phyloP scores from a whole-genome alignment of 2,888 invertebrate species.

The Yponomeuta cagnagella region DNA sequence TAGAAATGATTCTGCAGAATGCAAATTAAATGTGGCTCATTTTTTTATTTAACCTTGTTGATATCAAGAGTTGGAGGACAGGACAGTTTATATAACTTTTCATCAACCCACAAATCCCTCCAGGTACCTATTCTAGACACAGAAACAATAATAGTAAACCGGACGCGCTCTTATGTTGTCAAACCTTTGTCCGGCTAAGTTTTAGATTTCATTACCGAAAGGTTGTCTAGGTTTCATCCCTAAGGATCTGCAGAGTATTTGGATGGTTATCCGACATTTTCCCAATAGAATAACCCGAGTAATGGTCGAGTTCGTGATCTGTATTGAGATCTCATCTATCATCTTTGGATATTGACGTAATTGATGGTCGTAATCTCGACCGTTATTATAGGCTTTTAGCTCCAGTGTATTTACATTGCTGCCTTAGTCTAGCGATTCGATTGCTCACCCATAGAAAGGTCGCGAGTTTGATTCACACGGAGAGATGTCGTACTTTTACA shows the following conservation, averaged over 20 bases:
- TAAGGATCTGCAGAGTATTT: not conserved
- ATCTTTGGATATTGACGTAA: not conserved
- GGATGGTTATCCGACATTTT: not conserved
- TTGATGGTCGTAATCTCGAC: not conserved
- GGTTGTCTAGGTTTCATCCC: not conserved
- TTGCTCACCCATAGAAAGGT: no score
- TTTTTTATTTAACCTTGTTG: no score
- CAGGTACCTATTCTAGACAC: no score
- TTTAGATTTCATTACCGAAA: slow-evolving; percentile 1
- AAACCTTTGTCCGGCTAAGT: not conserved
- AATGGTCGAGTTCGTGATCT: not conserved
- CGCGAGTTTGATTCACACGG: no score
- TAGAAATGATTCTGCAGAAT: no score
- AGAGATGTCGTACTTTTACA: no score
- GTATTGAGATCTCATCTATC: not conserved
- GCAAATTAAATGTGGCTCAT: no score
- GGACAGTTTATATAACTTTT: no score
- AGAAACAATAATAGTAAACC: no score
- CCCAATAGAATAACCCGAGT: not conserved
- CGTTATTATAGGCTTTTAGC: not conserved
- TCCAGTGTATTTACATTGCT: not conserved
- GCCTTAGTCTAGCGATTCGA: not conserved
- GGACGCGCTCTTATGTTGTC: not conserved
- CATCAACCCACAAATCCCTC: no score
- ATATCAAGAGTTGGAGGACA: no score